Evolutionary conservation across 2,888 invertebrate species (phyloP).

Genomic region (Odontothrips loti): DNA sequence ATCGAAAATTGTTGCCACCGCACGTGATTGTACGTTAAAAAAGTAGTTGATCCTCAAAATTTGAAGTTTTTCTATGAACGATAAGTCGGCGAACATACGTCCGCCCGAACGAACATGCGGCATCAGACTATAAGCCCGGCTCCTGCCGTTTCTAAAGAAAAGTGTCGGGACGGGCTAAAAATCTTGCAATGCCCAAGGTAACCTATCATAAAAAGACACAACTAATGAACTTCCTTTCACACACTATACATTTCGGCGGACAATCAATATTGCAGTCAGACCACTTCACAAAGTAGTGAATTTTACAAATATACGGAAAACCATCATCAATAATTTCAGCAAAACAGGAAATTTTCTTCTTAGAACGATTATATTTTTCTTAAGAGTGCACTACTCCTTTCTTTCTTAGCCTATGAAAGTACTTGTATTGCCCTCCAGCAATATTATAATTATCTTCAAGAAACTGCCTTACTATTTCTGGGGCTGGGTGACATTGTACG

Average conservation of each 20-base stretch:
- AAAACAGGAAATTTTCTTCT: background rate
- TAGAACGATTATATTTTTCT: background rate
- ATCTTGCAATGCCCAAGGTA: background rate
- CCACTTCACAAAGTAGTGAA: background rate
- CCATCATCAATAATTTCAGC: background rate
- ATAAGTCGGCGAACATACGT: too few species aligned
- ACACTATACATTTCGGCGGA: too few species aligned
- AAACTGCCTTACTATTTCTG: background rate
- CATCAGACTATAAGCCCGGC: too few species aligned
- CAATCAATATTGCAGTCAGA: background rate
- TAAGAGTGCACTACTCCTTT: background rate
- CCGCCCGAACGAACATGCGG: too few species aligned
- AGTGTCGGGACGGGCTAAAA: background rate
- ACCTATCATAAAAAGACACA: background rate
- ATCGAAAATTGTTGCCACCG: too few species aligned
- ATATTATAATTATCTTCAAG: background rate
- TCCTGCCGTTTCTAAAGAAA: too few species aligned
- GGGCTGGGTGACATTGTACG: background rate
- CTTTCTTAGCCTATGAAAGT: background rate
- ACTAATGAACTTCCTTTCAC: background rate
- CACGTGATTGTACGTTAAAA: too few species aligned
- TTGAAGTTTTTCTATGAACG: too few species aligned
- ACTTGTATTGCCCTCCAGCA: background rate
- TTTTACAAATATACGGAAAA: background rate
- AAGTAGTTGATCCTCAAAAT: too few species aligned